Percentiles rank a stretch among this genome's conserved stretches.
Evolutionary conservation across 2,797 vertebrate species (phyloP).

Genomic region (Crypturellus tataupa): DNA sequence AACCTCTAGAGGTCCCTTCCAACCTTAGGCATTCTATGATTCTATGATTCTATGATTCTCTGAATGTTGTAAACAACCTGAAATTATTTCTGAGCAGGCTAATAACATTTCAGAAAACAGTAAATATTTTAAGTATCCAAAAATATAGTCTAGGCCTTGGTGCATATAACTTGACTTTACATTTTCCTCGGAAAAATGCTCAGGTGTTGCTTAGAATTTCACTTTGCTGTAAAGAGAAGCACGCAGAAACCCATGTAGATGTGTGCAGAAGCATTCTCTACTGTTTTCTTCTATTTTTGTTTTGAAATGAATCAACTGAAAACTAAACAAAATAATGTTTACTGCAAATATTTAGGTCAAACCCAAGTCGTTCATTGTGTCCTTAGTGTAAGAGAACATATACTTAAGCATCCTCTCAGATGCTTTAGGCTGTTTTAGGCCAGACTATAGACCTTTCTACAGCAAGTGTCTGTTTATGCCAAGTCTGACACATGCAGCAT

Average conservation of each 20-base stretch:
- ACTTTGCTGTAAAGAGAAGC: background rate
- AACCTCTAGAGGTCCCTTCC: too few species aligned
- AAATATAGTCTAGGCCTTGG: background rate
- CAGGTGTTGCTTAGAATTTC: background rate
- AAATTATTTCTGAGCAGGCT: background rate
- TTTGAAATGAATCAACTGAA: background rate
- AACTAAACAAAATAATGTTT: background rate
- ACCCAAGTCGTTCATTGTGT: background rate
- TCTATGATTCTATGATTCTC: too few species aligned
- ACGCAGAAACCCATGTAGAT: background rate
- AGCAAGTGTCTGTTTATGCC: background rate
- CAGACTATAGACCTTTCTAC: background rate
- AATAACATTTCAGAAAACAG: background rate
- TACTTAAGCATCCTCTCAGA: background rate
- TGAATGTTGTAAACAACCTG: background rate
- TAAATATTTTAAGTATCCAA: background rate
- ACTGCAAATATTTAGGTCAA: background rate
- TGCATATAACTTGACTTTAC: background rate
- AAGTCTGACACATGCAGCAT: background rate
- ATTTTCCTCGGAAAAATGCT: background rate
- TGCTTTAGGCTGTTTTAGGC: background rate
- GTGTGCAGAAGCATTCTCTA: background rate
- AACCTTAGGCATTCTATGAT: too few species aligned
- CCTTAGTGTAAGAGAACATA: background rate
- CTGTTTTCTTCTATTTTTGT: background rate